These are phyloP conservation scores for Mesocricetus auratus DNA, from an alignment of 2,113 vertebrate genomes.

Conservation along the genomic window DNA sequence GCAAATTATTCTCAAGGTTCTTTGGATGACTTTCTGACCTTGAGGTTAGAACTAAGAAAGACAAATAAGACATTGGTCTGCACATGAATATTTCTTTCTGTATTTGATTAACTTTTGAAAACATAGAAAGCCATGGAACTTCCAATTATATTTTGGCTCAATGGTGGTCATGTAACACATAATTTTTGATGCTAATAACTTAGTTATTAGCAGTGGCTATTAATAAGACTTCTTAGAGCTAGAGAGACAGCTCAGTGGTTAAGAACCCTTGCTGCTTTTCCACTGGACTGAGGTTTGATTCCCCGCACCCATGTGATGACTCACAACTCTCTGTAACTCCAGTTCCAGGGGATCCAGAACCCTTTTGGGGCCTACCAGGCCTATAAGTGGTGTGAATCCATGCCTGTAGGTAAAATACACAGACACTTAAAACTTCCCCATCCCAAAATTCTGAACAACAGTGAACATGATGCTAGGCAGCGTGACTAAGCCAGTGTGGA, in stretches of 20 bases:
- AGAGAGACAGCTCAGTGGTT: not conserved
- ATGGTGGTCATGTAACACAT: not conserved
- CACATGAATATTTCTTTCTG: conserved; percentile 30
- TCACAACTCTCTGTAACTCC: not conserved
- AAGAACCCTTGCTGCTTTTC: not conserved
- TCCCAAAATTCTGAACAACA: conserved; percentile 10
- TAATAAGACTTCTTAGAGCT: not conserved
- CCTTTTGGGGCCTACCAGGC: not conserved
- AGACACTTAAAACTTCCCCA: not conserved
- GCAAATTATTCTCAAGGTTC: conserved; percentile 65
- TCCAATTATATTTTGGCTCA: conserved; percentile 65
- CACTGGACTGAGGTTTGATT: not conserved
- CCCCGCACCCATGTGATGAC: not conserved
- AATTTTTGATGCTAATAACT: not conserved
- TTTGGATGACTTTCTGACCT: conserved; percentile 59
- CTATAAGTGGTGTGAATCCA: not conserved
- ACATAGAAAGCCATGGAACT: conserved; percentile 42
- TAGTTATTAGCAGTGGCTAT: not conserved
- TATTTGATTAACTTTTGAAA: conserved; percentile 61
- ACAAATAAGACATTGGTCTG: not conserved
- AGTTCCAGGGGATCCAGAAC: not conserved
- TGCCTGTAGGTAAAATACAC: not conserved
- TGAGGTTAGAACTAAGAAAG: conserved; percentile 40
- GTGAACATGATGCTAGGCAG: conserved; percentile 52
- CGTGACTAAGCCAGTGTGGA: conserved; percentile 18